Percentiles rank a stretch among this genome's conserved stretches.
Conservation (phyloP, 2,113 vertebrate genomes). For the Gobiocypris rarus region DNA sequence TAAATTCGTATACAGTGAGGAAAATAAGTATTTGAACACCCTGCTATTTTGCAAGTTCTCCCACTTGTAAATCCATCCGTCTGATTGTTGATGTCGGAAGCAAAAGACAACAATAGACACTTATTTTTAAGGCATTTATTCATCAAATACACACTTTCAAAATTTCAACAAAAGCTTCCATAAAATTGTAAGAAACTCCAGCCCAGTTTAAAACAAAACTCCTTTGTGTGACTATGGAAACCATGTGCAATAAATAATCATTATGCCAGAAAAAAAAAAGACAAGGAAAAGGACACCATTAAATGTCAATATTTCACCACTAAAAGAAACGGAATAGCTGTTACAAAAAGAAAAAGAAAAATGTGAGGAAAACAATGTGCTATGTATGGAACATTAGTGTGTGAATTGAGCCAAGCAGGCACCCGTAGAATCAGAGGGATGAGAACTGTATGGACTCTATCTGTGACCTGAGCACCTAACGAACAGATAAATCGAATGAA, state of each 20-base stretch:
- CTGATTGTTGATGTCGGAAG: not conserved
- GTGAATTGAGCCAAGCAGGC: slow-evolving; percentile 71
- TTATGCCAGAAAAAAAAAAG: slow-evolving; percentile 65
- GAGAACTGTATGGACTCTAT: slow-evolving; percentile 71
- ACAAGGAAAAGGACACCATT: slow-evolving; percentile 65
- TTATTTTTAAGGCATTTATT: slow-evolving; percentile 82
- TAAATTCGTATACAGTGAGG: too few relatives aligned
- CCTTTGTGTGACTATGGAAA: slow-evolving; percentile 71
- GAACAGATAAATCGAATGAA: slow-evolving; percentile 60
- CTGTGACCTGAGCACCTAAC: slow-evolving; percentile 75
- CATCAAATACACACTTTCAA: slow-evolving; percentile 81
- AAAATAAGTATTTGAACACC: too few relatives aligned
- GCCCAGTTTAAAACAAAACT: slow-evolving; percentile 65
- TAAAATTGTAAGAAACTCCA: slow-evolving; percentile 76
- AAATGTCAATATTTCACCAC: slow-evolving; percentile 65
- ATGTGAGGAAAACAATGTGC: slow-evolving; percentile 29
- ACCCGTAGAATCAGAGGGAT: slow-evolving; percentile 55
- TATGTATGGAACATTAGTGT: slow-evolving; percentile 68
- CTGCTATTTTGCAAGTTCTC: too few relatives aligned
- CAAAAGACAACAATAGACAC: not conserved
- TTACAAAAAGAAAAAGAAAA: slow-evolving; percentile 6
- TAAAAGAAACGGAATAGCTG: slow-evolving; percentile 31
- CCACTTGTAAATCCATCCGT: too few relatives aligned
- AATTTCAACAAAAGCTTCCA: slow-evolving; percentile 77
- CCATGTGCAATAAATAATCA: slow-evolving; percentile 80